These are phyloP conservation scores for Microctonus hyperodae DNA, from an alignment of 2,888 invertebrate genomes.

Conservation along the genomic window DNA sequence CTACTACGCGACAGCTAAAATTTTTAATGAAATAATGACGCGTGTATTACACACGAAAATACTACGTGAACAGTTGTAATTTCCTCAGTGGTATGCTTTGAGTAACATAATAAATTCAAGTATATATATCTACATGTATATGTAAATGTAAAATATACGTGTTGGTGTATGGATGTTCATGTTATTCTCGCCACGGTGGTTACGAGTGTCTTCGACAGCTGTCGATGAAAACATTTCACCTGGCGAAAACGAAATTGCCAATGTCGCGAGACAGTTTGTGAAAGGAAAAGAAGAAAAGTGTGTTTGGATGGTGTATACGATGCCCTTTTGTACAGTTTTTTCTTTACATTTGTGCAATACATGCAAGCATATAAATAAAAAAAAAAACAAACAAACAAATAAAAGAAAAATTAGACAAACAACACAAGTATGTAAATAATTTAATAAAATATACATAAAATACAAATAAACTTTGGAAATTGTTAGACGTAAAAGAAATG, in stretches of 20 bases:
- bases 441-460: no score
- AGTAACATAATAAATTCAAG: no score
- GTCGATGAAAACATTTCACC: constrained; percentile 30
- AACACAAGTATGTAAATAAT: no score
- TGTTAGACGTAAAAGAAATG: no score
- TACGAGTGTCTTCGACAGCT: constrained; percentile 26
- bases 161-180: constrained; percentile 7
- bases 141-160: constrained; percentile 3
- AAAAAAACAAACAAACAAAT: no score
- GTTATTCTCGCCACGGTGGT: constrained; percentile 12
- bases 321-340: background rate
- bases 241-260: constrained; percentile 14
- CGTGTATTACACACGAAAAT: background rate
- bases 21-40: background rate
- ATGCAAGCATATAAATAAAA: background rate
- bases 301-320: no score
- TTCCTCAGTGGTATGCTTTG: no score
- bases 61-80: background rate
- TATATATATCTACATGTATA: background rate
- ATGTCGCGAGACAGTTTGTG: constrained; percentile 15
- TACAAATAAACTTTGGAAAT: no score
- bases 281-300: constrained; percentile 5
- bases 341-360: background rate
- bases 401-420: no score
- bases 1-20: background rate